Evolutionary conservation across 2,797 vertebrate genomes (phyloP).

Genomic region (Melanotaenia boesemani): DNA sequence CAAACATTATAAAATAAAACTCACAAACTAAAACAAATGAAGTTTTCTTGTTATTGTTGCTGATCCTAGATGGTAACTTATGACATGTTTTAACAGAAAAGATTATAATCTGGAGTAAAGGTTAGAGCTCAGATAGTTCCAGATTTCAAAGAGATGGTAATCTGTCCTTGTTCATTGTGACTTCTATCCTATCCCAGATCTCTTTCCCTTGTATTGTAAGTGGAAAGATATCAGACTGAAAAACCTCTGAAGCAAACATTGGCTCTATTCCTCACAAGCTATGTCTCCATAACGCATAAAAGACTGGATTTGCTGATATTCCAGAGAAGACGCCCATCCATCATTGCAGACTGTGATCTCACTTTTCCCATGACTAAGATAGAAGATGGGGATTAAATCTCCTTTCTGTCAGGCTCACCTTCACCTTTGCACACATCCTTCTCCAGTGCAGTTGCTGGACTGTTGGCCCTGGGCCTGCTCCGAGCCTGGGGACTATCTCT

Average conservation of each 20-base stretch:
- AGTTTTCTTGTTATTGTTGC: background rate
- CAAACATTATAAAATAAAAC: constrained; percentile 15
- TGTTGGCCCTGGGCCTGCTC: constrained; percentile 45
- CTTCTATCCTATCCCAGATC: background rate
- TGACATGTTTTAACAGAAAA: background rate
- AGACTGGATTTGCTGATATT: constrained; percentile 26
- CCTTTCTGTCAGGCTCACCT: constrained; percentile 50
- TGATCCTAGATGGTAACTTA: background rate
- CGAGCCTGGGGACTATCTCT: constrained; percentile 51
- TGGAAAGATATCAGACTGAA: constrained; percentile 9
- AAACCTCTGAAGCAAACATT: background rate
- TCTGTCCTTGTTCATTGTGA: background rate
- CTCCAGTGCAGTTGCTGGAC: constrained; percentile 29
- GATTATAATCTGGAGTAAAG: no score
- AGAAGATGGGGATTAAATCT: constrained; percentile 48
- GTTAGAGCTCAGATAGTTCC: background rate
- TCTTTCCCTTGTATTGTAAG: constrained; percentile 8
- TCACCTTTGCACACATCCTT: constrained; percentile 50
- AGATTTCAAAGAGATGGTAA: background rate
- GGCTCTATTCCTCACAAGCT: constrained; percentile 35
- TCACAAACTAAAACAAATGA: background rate
- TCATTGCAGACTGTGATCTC: constrained; percentile 41
- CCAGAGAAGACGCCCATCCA: constrained; percentile 42
- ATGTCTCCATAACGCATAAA: constrained; percentile 21
- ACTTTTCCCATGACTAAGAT: constrained; percentile 33